A percentile compares a stretch with the other conserved stretches of the same genome.
Conservation (phyloP, 1,140 invertebrate species). For the Drosophila nigrodunni region DNA sequence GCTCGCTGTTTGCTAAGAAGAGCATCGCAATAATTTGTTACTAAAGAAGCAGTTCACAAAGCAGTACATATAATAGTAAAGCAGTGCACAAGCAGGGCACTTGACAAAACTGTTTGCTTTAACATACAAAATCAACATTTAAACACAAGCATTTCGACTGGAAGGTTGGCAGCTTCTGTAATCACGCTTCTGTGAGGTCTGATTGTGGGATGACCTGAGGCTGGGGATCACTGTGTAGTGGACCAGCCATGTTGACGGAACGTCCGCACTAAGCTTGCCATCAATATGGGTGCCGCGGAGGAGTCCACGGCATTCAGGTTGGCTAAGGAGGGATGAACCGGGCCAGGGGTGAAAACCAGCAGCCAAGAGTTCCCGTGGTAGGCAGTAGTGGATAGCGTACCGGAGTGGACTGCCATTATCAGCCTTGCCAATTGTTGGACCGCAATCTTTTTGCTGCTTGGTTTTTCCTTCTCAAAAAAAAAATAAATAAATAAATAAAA, state of each 20-base stretch:
- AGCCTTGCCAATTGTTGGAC: conserved; percentile 95
- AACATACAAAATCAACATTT: neutral
- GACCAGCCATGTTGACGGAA: conserved; percentile 91
- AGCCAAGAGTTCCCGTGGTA: conserved; percentile 98
- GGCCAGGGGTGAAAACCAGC: conserved; percentile 98
- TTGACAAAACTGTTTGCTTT: neutral
- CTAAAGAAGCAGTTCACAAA: neutral
- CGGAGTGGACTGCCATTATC: conserved; percentile 93
- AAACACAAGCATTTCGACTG: conserved; percentile 87
- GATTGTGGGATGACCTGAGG: conserved; percentile 94
- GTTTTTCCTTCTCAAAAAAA: no score
- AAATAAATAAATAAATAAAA: no score
- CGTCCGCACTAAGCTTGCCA: conserved; percentile 95
- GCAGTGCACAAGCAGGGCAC: neutral
- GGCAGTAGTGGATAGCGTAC: conserved; percentile 98
- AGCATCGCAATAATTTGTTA: no score
- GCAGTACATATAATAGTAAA: neutral
- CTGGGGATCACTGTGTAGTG: conserved; percentile 90
- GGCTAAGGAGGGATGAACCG: conserved; percentile 96
- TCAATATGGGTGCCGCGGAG: conserved; percentile 95
- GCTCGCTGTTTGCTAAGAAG: no score
- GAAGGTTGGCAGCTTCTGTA: conserved; percentile 96
- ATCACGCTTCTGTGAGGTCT: conserved; percentile 96
- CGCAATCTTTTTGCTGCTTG: conserved; percentile 88
- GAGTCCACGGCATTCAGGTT: conserved; percentile 94